A percentile compares a stretch with the other conserved stretches of the same genome.
Evolutionary conservation across 2,888 invertebrate species (phyloP).

Genomic region (Rhabditophanes sp.): DNA sequence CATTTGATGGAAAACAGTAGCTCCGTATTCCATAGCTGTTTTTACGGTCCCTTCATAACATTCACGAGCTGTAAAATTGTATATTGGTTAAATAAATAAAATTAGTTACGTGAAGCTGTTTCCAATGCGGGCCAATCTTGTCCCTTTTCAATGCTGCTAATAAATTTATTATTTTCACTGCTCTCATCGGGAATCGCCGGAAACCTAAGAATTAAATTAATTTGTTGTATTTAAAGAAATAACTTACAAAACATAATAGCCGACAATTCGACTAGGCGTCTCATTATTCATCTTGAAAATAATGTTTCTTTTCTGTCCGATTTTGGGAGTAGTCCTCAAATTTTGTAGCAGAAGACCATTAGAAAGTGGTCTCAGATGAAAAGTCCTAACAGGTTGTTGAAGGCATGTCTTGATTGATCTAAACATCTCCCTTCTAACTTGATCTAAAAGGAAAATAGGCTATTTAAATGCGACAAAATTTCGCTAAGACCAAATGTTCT

Average conservation of each 20-base stretch:
- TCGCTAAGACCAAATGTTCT: no score
- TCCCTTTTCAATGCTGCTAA: conserved; percentile 34
- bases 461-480: no score
- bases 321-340: no score
- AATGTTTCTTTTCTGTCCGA: conserved; percentile 10
- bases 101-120: conserved; percentile 23
- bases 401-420: no score
- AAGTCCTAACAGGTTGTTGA: no score
- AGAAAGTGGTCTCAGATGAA: no score
- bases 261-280: conserved; percentile 24
- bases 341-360: no score
- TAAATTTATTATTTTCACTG: conserved; percentile 34
- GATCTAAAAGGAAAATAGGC: no score
- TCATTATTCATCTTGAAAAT: conserved; percentile 35
- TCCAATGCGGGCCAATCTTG: conserved; percentile 38
- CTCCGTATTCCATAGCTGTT: conserved; percentile 40
- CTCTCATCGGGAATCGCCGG: conserved; percentile 41
- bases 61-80: conserved; percentile 19
- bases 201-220: conserved; percentile 16
- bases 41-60: conserved; percentile 41
- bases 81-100: background rate
- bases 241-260: conserved; percentile 32
- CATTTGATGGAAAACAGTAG: conserved; percentile 34
- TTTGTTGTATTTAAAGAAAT: conserved; percentile 2
- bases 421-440: no score